Base-by-base conservation (phyloP, 2,797 vertebrate genomes). In the Synanceia verrucosa region DNA sequence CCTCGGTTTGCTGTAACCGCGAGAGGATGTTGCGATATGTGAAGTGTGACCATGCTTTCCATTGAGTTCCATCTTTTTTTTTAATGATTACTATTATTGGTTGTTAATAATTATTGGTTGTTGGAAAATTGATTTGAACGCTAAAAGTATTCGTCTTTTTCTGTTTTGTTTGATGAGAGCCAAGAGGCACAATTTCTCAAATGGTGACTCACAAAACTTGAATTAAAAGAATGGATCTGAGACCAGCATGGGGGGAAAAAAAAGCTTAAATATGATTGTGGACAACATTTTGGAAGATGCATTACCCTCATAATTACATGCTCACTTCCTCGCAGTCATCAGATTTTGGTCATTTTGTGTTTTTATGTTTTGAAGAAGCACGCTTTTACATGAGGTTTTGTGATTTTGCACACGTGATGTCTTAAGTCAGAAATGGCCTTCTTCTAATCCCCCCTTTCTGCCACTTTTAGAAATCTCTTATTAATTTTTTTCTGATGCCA, bases 401-500 rank as follows among this genome's bases (percentile, higher is more conserved):
- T 93, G 90, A 76, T 92, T 93, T 91, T 93, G 92, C 92, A 93
- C 88, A 93, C 66, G 90, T 91, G 89, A 90, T 84, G 85, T 91
- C 91, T 92, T 87, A 83, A 92, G 84, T 89, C 88, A 91, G 70
- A 88, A 84, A 87, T 87, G 80, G 85, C 89, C 87, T 91, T 91
- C 83, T 87, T 83, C 82, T 80, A 78, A 82, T 73, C 76, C 65
- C 78, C 83, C 81, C 74, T 79, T 83, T 76, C 76, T 81, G 66
- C 65, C 67, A 86, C 76, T 81, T 89, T 81, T 58, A 73, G 50
- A 90, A 83, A 83, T 74, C n/a, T 77, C 75, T 78, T 74, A 50
- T 52, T 61, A 76, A 55, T n/a, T 65, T 86, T 84, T n/a, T 81
- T 72, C 34, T 60, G 84, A 89, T 86, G 86, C 82, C 34, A 61